phyloP scores from a whole-genome alignment of 2,797 vertebrate genomes.

The Arremon aurantiirostris region DNA sequence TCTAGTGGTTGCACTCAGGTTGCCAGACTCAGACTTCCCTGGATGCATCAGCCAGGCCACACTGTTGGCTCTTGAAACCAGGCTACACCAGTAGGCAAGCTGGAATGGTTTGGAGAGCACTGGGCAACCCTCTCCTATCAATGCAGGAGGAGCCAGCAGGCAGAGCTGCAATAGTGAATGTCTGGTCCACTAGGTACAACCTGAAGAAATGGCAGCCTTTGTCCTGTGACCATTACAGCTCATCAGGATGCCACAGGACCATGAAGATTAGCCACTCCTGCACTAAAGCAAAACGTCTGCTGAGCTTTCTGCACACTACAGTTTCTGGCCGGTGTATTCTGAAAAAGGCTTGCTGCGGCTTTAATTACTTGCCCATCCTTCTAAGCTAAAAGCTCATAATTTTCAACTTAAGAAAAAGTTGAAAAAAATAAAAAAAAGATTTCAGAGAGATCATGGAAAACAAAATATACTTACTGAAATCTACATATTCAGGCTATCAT shows the following conservation, averaged over 20 bases:
- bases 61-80: neutral
- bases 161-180: neutral
- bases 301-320: neutral
- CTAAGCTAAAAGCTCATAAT: neutral
- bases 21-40: neutral
- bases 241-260: neutral
- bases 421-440: too few relatives aligned
- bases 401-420: neutral
- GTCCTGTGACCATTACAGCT: rapidly evolving
- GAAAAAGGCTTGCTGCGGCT: neutral
- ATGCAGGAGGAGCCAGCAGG: rapidly evolving
- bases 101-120: neutral
- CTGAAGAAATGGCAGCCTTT: neutral
- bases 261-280: neutral
- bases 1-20: neutral
- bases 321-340: neutral
- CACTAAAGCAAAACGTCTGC: neutral
- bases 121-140: neutral
- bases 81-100: neutral
- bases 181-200: neutral
- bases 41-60: neutral
- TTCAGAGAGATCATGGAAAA: neutral
- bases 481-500: neutral
- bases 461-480: neutral
- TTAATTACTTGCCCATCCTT: neutral